Evolutionary conservation across 2,113 vertebrate genomes (phyloP), one percentile per base, ranked within the genome.

Genomic region (Rhombomys opimus): DNA sequence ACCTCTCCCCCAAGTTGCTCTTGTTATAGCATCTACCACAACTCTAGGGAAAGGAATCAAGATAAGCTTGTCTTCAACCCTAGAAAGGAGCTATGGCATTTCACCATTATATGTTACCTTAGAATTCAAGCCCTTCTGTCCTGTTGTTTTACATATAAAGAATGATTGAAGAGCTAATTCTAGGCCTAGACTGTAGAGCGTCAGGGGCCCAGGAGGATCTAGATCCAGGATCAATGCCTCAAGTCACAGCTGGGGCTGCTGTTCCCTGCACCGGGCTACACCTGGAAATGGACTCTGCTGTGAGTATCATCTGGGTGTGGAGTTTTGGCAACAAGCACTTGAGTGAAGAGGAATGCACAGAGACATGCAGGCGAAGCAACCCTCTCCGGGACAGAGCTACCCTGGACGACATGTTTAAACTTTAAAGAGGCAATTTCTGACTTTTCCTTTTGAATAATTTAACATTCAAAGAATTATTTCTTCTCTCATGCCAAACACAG

Each of bases 391-490:
- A 41, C 17, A 88, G 22, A 41, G n/a, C 70, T 86, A 61, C 41
- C 82, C 11, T 0, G 5, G 52, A 78, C 68, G 86, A 63, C 12
- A 4, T 23, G 9, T 13, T 68, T 93, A 88, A 94, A 89, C 61
- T 61, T 78, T 95, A 88, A 93, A 85, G 85, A 96, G 46, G 14
- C 70, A 17, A 67, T 68, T 94, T 94, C 89, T 89, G 59, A 91
- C 75, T 88, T 89, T 87, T 38, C 72, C 27, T 22, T 68, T 94
- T 94, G 70, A 95, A 63, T 90, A 46, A 90, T 82, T 96, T 87
- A 95, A 17, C 95, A 92, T 95, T 96, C 93, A 92, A 92, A 78
- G 72, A 38, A 65, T 59, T 59, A 85, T 80, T 77, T 96, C 70
- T 96, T 87, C 9, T 91, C 73, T 46, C 63, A 72, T 59, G 32